A percentile compares a stretch with the other conserved stretches of the same genome.
Evolutionary conservation across 1,140 invertebrate species (phyloP).

Genomic region (Hyles vespertilio): DNA sequence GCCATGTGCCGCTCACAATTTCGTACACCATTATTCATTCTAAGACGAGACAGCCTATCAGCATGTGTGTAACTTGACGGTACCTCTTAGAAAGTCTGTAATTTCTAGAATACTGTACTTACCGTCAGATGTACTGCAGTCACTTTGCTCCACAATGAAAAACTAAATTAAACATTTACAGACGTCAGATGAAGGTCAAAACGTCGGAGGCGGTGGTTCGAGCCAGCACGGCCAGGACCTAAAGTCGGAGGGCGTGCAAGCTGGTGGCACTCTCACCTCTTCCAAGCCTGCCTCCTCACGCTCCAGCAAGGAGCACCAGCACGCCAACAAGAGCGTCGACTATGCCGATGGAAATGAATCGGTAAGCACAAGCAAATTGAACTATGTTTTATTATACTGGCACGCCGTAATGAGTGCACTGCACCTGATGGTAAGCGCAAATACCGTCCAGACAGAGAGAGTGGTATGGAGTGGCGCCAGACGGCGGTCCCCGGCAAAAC

Average conservation of each 20-base stretch:
- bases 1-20: no score
- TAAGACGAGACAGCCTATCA: no score
- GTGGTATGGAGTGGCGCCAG: no score
- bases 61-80: no score
- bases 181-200: conserved; percentile 74
- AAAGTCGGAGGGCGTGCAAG: conserved; percentile 89
- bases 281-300: conserved; percentile 80
- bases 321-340: conserved; percentile 83
- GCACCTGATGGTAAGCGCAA: neutral
- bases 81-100: no score
- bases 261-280: conserved; percentile 80
- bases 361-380: conserved; percentile 49
- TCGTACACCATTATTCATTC: no score
- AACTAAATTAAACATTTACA: conserved; percentile 8
- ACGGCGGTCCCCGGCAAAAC: no score
- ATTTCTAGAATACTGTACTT: no score
- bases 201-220: conserved; percentile 49
- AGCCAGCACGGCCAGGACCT: conserved; percentile 74
- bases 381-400: conserved; percentile 5
- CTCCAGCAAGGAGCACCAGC: conserved; percentile 78
- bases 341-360: conserved; percentile 84
- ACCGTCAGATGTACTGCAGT: no score
- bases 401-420: no score
- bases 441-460: no score
- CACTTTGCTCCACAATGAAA: no score